phyloP scores from a whole-genome alignment of 2,797 vertebrate genomes.

The Taenioides sp. region DNA sequence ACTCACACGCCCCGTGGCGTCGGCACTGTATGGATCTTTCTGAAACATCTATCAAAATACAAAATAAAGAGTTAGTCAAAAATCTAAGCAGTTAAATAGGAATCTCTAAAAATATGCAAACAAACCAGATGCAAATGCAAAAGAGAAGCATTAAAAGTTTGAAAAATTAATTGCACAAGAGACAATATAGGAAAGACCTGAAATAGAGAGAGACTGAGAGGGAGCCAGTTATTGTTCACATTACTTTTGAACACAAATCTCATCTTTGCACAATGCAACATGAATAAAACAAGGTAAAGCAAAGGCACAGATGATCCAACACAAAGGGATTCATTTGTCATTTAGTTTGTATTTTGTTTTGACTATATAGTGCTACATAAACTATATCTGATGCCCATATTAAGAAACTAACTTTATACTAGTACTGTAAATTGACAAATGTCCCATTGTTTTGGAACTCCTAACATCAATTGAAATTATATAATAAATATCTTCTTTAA shows the following conservation, averaged over 20 bases:
- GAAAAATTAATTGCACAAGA: conserved; percentile 63
- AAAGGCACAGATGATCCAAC: conserved; percentile 44
- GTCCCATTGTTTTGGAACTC: conserved; percentile 60
- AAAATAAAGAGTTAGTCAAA: conserved; percentile 39
- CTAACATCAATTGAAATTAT: conserved; percentile 40
- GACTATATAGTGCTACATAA: background rate
- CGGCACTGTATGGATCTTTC: conserved; percentile 85
- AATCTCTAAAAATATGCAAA: conserved; percentile 31
- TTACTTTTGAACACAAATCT: conserved; percentile 48
- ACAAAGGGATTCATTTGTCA: conserved; percentile 62
- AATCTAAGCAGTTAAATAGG: background rate
- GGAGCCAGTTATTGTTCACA: conserved; percentile 73
- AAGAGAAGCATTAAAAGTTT: conserved; percentile 41
- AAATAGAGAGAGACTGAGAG: conserved; percentile 84
- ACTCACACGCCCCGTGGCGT: conserved; percentile 79
- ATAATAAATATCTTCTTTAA: conserved; percentile 32
- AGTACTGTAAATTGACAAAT: conserved; percentile 22
- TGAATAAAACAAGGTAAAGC: conserved; percentile 48
- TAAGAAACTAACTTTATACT: background rate
- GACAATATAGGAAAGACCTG: conserved; percentile 78
- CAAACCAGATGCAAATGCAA: conserved; percentile 29
- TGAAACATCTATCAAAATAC: conserved; percentile 82
- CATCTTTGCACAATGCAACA: conserved; percentile 36
- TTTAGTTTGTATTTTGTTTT: conserved; percentile 29
- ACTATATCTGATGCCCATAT: background rate